These are phyloP conservation scores for Lacanobia wlatinum DNA, from an alignment of 2,888 invertebrate species.

Conservation along the genomic window DNA sequence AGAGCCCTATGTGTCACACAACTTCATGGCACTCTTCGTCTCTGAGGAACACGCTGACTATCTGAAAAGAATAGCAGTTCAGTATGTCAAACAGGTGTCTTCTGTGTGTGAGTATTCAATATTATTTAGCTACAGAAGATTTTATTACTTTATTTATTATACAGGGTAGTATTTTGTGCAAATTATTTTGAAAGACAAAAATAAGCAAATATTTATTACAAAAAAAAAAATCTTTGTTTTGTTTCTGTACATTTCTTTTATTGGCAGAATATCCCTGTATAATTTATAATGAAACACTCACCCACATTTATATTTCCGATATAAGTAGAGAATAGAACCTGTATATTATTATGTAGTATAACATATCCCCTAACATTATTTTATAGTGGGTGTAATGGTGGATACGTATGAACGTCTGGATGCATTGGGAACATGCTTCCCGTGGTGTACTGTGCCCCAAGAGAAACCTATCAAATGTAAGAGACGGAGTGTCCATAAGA, in stretches of 20 bases:
- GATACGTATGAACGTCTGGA: constrained; percentile 95
- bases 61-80: constrained; percentile 94
- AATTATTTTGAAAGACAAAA: too few species aligned
- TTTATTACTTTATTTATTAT: background rate
- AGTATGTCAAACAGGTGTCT: constrained; percentile 95
- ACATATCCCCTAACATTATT: constrained; percentile 65
- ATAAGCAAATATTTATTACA: too few species aligned
- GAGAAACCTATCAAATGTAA: constrained; percentile 86
- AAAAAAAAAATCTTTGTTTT: too few species aligned
- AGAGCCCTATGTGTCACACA: constrained; percentile 96
- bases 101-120: constrained; percentile 92
- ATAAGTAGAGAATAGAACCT: constrained; percentile 23
- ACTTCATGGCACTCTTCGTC: constrained; percentile 97
- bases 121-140: background rate
- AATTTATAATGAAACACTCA: background rate
- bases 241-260: background rate
- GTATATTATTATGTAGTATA: constrained; percentile 39
- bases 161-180: background rate
- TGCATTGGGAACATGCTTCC: constrained; percentile 94
- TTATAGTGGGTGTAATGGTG: constrained; percentile 91
- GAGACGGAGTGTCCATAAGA: constrained; percentile 52
- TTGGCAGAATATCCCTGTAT: background rate
- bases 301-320: background rate
- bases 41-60: constrained; percentile 95
- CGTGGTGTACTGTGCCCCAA: constrained; percentile 92